Evolutionary conservation across 2,888 invertebrate genomes (phyloP).

Genomic region (Nemurella pictetii): DNA sequence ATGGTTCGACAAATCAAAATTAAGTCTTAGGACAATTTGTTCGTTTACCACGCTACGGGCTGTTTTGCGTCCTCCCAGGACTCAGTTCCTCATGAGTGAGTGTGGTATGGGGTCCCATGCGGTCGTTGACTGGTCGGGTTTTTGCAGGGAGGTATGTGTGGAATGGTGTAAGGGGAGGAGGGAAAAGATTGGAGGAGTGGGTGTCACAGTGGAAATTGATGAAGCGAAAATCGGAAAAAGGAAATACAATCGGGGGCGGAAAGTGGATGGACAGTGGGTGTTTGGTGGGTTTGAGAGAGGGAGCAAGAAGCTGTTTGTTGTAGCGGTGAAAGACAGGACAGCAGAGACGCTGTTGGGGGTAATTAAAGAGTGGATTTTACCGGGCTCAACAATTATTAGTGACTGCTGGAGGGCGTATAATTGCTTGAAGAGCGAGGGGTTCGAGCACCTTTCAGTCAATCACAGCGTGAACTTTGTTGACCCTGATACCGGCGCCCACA

Average conservation of each 20-base stretch:
- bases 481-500: conserved; percentile 39
- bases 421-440: conserved; percentile 36
- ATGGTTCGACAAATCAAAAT: neutral
- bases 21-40: neutral
- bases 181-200: neutral
- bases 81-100: neutral
- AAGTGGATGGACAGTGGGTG: neutral
- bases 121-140: neutral
- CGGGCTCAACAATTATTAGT: too few species aligned
- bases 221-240: neutral
- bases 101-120: neutral
- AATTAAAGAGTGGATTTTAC: neutral
- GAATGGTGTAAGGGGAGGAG: neutral
- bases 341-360: neutral
- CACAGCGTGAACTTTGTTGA: conserved; percentile 43
- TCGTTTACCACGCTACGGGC: neutral
- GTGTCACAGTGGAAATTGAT: too few species aligned
- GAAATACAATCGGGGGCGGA: neutral
- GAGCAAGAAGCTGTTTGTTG: neutral
- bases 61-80: neutral
- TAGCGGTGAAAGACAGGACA: too few species aligned
- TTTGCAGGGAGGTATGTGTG: neutral
- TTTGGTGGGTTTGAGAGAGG: neutral
- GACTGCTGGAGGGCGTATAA: too few species aligned
- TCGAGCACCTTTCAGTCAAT: conserved; percentile 42